Base-by-base conservation (phyloP, 2,797 vertebrate genomes). In the Selene dorsalis region DNA sequence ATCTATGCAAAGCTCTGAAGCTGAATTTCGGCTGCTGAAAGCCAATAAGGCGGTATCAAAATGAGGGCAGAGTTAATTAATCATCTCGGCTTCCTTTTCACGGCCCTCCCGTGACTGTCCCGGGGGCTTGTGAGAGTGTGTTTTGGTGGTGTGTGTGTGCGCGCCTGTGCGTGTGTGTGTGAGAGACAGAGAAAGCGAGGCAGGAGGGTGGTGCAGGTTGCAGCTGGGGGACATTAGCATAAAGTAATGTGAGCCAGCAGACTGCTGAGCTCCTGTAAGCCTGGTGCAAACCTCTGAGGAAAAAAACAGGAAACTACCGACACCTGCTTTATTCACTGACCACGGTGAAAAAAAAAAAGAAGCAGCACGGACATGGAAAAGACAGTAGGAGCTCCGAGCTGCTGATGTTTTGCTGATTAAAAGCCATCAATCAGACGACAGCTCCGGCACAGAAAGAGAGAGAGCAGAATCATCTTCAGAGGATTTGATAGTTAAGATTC, bases 21-120 rank as follows among this genome's bases (percentile, higher is more conserved):
- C 87, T 10, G 84, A 85, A 79, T 82, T 85, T 86, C 26, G 59
- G 74, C 74, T 87, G 89, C 81, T 85, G 84, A 92, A 92, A 92
- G 88, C 91, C 88, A 94, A 92, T 90, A 91, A 92, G 91, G 89
- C 82, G 73, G 75, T 79, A 91, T 91, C 87, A 91, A 91, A 94
- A 93, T 22, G 76, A 91, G 93, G 92, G 89, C 93, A 94, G 79
- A 92, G 90, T 91, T 93, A 93, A 94, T 94, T 94, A 93, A 94
- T 94, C 91, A 94, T 94, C 89, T 84, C 87, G 7, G 86, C 88
- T 93, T 93, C 91, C 90, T 91, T 89, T 92, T 90, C 84, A 82
- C 24, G 58, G 83, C 88, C 88, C 85, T 86, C 89, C 90, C 84
- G 67, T 70, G 82, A 88, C 81, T 90, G 87, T 89, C 91, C 92